phyloP scores from a whole-genome alignment of 2,113 vertebrate species.

The Cheirogaleus medius region DNA sequence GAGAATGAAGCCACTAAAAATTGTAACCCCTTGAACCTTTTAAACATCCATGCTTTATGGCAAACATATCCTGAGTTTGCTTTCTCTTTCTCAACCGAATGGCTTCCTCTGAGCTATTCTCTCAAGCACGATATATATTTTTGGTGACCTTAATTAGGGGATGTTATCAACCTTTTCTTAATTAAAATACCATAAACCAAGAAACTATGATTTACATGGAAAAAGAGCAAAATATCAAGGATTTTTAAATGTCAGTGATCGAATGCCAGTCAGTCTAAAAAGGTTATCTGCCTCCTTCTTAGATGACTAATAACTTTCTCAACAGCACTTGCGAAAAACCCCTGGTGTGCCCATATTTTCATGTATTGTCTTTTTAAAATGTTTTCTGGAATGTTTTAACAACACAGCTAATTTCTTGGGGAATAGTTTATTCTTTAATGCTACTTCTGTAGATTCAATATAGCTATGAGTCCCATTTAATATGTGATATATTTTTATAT shows the following conservation, averaged over 20 bases:
- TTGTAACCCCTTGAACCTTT: not conserved
- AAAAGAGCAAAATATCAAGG: constrained; percentile 73
- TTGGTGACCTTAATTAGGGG: constrained; percentile 79
- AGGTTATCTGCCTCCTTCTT: constrained; percentile 74
- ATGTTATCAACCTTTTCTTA: constrained; percentile 79
- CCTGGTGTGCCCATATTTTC: not conserved
- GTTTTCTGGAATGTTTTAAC: not conserved
- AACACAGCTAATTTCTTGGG: constrained; percentile 48
- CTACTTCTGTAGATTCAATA: not conserved
- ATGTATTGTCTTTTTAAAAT: not conserved
- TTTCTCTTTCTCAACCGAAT: constrained; percentile 57
- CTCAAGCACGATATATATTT: constrained; percentile 56
- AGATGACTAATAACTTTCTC: constrained; percentile 73
- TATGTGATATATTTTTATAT: not conserved
- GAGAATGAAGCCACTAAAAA: not conserved
- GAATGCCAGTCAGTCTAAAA: constrained; percentile 70
- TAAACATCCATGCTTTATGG: constrained; percentile 57
- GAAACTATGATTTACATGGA: constrained; percentile 75
- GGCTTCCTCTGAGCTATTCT: constrained; percentile 69
- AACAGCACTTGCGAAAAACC: constrained; percentile 26
- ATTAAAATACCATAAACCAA: constrained; percentile 81
- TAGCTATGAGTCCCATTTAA: not conserved
- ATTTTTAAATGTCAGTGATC: constrained; percentile 79
- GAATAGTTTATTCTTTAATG: not conserved
- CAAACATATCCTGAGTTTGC: constrained; percentile 67